A percentile compares a stretch with the other conserved stretches of the same genome.
These are phyloP conservation scores for Congeria kusceri DNA, from an alignment of 2,888 invertebrate genomes.

Conservation along the genomic window DNA sequence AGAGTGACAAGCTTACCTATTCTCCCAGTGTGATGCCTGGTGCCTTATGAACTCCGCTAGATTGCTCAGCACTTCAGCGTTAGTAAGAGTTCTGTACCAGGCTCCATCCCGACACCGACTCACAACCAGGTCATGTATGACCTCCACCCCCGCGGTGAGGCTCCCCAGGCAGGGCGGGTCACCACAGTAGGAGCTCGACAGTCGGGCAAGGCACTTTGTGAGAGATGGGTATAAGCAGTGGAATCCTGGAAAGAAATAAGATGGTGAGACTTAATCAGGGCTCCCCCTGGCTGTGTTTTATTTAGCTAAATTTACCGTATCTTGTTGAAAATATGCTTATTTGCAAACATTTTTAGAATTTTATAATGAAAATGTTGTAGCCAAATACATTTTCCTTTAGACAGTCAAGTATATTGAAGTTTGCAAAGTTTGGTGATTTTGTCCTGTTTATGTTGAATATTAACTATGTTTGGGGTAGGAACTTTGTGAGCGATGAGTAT, in stretches of 20 bases:
- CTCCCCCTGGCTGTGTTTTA: too few relatives aligned
- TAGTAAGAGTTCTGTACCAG: conserved; percentile 13
- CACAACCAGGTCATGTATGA: conserved; percentile 27
- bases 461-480: too few relatives aligned
- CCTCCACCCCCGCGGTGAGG: conserved; percentile 19
- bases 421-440: too few relatives aligned
- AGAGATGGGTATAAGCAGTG: conserved; percentile 15
- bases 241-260: conserved; percentile 17
- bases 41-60: conserved; percentile 40
- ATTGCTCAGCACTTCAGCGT: conserved; percentile 18
- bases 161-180: conserved; percentile 13
- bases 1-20: conserved; percentile 17
- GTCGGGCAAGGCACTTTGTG: conserved; percentile 33
- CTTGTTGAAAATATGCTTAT: too few relatives aligned
- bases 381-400: too few relatives aligned
- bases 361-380: too few relatives aligned
- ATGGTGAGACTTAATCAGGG: too few relatives aligned
- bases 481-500: too few relatives aligned
- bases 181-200: neutral
- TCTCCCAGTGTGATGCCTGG: conserved; percentile 17
- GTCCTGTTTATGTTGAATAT: too few relatives aligned
- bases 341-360: too few relatives aligned
- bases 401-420: too few relatives aligned
- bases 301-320: too few relatives aligned
- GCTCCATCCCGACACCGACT: conserved; percentile 20